phyloP scores from a whole-genome alignment of 2,113 vertebrate genomes.

The Myrmecophaga tridactyla region DNA sequence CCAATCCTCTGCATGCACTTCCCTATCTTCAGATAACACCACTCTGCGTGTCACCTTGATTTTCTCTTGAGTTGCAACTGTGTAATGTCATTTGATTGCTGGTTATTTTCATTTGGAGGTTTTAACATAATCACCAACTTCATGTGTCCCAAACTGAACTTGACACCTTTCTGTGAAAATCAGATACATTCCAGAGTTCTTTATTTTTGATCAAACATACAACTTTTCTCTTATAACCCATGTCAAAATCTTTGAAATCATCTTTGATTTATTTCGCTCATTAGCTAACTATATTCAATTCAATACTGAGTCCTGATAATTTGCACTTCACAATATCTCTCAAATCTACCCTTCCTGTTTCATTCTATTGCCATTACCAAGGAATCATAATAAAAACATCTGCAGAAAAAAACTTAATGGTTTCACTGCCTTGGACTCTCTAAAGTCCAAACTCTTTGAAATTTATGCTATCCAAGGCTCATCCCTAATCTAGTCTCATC shows the following conservation, averaged over 20 bases:
- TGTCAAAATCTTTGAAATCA: background rate
- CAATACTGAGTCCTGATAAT: background rate
- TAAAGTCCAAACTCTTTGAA: background rate
- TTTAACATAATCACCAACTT: background rate
- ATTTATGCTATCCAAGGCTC: background rate
- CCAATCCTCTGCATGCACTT: background rate
- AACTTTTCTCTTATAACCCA: background rate
- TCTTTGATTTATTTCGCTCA: background rate
- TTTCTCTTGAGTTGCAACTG: background rate
- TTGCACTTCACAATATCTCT: background rate
- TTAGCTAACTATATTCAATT: background rate
- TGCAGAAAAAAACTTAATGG: background rate
- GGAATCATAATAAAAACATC: background rate
- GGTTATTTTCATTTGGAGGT: background rate
- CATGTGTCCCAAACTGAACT: background rate
- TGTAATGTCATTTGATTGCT: background rate
- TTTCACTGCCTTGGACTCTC: background rate
- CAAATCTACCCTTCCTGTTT: background rate
- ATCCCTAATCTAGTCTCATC: background rate
- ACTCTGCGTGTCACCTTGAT: background rate
- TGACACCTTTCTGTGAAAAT: background rate
- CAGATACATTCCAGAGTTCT: background rate
- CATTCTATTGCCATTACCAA: background rate
- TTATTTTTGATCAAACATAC: background rate
- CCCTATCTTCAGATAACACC: background rate